Evolutionary conservation across 2,888 invertebrate genomes (phyloP).

Genomic region (Listrodromus nycthemerus): DNA sequence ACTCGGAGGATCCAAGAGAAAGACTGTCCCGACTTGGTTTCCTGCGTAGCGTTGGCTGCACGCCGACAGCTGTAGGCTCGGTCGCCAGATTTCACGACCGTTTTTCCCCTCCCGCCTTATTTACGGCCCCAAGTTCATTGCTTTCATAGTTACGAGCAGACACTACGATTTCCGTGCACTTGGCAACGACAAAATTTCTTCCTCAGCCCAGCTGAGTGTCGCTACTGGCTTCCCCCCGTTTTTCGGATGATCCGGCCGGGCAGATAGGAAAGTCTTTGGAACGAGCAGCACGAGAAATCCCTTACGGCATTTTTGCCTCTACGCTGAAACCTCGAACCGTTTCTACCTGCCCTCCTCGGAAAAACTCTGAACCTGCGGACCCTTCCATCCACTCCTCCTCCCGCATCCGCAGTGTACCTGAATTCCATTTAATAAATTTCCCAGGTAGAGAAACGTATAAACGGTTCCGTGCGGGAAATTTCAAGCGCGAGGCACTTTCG

Average conservation of each 20-base stretch:
- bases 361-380: neutral
- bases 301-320: constrained; percentile 6
- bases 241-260: neutral
- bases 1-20: neutral
- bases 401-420: neutral
- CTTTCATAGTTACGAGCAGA: neutral
- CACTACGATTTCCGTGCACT: neutral
- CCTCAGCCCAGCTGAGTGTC: neutral
- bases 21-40: neutral
- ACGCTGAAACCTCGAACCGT: constrained; percentile 8
- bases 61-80: neutral
- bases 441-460: constrained; percentile 4
- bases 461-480: neutral
- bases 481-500: neutral
- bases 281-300: neutral
- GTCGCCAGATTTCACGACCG: constrained; percentile 9
- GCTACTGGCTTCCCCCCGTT: neutral
- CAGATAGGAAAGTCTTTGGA: neutral
- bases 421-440: constrained; percentile 1
- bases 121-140: neutral
- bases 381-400: neutral
- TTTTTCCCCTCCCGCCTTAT: constrained; percentile 1
- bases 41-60: neutral
- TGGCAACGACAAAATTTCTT: neutral
- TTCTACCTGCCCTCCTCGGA: constrained; percentile 20